Base-by-base conservation (phyloP, 2,797 vertebrate genomes). In the Rousettus madagascariensis region DNA sequence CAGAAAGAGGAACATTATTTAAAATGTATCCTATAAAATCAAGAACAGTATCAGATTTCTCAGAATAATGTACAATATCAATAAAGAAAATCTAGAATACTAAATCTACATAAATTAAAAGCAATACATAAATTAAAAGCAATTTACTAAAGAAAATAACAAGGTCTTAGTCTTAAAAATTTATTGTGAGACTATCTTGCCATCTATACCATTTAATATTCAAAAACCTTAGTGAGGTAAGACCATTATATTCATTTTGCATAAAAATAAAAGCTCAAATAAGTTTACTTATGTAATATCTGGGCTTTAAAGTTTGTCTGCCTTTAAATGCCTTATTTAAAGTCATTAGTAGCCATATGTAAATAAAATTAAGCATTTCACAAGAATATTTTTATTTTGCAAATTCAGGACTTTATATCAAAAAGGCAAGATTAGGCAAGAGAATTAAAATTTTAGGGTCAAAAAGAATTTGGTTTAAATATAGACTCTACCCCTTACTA, bases 351-450 rank as follows among this genome's bases (percentile, higher is more conserved):
- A 79, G 43, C 8, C 46, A 95, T 22, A 63, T 43, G 8, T 57
- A 95, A 78, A 90, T 55, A 69, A n/a, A 86, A 95, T 11, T 95
- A 90, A 72, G 28, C 22, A 83, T 77, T 69, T 87, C n/a, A 49
- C 61, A 96, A 68, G 33, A 95, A 79, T n/a, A 96, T 46, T 92
- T 92, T 94, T 79, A 90, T 59, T 72, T 94, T 13, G 88, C 20
- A 92, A 86, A 95, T 65, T 16, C 8, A 94, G n/a, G 24, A 65
- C 41, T 90, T 95, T n/a, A 12, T 46, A 79, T 84, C 65, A 95
- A 51, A 93, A 96, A 86, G 33, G 57, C 33, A 93, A 72, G 22
- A 68, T 72, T 85, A 53, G 38, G 17, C 16, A 96, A 71, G 15
- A 61, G 12, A 93, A 71, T 72, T n/a, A 90, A 91, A 38, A 87